Evolutionary conservation across 2,888 invertebrate genomes (phyloP).

Genomic region (Leptinotarsa haldemani): DNA sequence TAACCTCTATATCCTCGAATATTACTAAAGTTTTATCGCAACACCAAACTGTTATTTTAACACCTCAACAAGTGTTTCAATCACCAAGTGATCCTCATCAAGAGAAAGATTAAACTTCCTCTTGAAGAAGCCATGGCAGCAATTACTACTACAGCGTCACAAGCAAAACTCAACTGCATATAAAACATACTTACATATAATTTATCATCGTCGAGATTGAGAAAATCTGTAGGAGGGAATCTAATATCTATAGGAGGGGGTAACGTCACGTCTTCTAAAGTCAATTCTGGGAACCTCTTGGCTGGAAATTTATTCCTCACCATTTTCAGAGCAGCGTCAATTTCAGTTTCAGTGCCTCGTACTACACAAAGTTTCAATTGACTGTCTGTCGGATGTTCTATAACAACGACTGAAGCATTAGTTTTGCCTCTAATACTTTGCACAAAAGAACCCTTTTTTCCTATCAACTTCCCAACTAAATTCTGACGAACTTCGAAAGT

Average conservation of each 20-base stretch:
- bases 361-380: slow-evolving; percentile 77
- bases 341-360: slow-evolving; percentile 74
- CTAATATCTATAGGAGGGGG: slow-evolving; percentile 57
- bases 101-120: no score
- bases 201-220: slow-evolving; percentile 59
- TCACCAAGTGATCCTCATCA: no score
- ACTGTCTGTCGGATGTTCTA: slow-evolving; percentile 77
- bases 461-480: slow-evolving; percentile 89
- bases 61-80: no score
- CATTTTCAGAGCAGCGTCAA: slow-evolving; percentile 84
- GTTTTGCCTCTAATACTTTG: slow-evolving; percentile 82
- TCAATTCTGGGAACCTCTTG: slow-evolving; percentile 83
- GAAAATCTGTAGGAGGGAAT: no score
- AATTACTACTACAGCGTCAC: no score
- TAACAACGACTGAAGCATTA: slow-evolving; percentile 82
- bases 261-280: slow-evolving; percentile 72
- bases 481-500: slow-evolving; percentile 81
- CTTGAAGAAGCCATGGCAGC: no score
- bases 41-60: no score
- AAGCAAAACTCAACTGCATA: background rate
- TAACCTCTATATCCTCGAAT: no score
- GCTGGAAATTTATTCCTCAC: slow-evolving; percentile 88
- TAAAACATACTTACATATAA: slow-evolving; percentile 60
- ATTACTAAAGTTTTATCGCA: no score
- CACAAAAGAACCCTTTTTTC: slow-evolving; percentile 85